Conservation (phyloP, 2,888 invertebrate genomes). For the Metalampra italica region DNA sequence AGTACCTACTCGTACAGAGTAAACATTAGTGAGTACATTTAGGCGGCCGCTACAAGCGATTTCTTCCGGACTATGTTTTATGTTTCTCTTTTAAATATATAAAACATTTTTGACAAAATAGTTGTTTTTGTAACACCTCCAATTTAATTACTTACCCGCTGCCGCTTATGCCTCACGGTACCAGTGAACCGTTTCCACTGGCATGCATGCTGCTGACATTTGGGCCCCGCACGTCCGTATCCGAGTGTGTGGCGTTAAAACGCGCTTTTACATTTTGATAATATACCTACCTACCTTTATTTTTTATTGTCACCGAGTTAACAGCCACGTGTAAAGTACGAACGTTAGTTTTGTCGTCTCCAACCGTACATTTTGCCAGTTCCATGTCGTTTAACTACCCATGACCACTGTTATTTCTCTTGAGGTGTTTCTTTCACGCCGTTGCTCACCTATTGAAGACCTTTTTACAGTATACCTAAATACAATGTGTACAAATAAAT, state of each 20-base stretch:
- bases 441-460: too few relatives aligned
- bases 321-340: not conserved
- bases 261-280: conserved; percentile 28
- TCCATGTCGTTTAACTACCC: not conserved
- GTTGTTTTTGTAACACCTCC: too few relatives aligned
- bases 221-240: conserved; percentile 48
- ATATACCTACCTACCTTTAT: conserved; percentile 14
- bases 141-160: not conserved
- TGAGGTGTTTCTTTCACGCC: not conserved
- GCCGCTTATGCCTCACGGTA: not conserved
- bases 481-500: too few relatives aligned
- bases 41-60: too few relatives aligned
- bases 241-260: conserved; percentile 53
- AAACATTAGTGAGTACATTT: too few relatives aligned
- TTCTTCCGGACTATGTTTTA: too few relatives aligned
- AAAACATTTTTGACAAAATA: too few relatives aligned
- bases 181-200: not conserved
- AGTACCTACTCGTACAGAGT: too few relatives aligned
- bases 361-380: not conserved
- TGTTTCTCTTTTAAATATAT: too few relatives aligned
- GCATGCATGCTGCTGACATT: conserved; percentile 37
- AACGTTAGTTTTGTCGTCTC: not conserved
- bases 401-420: not conserved
- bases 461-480: too few relatives aligned
- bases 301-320: conserved; percentile 15